A percentile compares a stretch with the other conserved stretches of the same genome.
These are phyloP conservation scores for Plodia interpunctella DNA, from an alignment of 1,140 invertebrate genomes.

Conservation along the genomic window DNA sequence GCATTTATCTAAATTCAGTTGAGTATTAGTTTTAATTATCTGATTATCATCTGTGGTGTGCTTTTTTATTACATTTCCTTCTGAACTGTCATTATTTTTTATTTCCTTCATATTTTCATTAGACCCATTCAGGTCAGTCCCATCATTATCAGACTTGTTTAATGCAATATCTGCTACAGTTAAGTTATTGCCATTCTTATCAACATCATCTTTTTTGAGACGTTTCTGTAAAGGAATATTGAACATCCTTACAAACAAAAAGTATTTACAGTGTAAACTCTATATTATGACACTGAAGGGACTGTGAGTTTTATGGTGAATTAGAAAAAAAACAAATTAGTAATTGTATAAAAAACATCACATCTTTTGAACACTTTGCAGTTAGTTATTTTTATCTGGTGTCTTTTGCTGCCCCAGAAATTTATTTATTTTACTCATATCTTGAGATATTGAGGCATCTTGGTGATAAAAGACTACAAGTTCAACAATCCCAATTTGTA, in stretches of 20 bases:
- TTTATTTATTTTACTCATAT: too few relatives aligned
- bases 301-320: too few relatives aligned
- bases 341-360: too few relatives aligned
- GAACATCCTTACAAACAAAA: neutral
- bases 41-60: neutral
- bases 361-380: too few relatives aligned
- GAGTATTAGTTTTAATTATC: constrained; percentile 11
- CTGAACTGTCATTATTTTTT: neutral
- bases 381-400: too few relatives aligned
- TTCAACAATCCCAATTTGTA: too few relatives aligned
- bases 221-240: neutral
- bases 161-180: neutral
- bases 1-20: constrained; percentile 53
- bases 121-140: neutral
- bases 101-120: neutral
- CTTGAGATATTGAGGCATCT: too few relatives aligned
- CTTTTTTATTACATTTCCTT: neutral
- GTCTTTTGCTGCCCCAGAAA: too few relatives aligned
- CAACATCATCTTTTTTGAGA: neutral
- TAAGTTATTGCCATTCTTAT: neutral
- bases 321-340: too few relatives aligned
- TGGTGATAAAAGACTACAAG: too few relatives aligned
- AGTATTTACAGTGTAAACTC: too few relatives aligned
- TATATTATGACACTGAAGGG: neutral
- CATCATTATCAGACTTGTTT: neutral